phyloP scores from a whole-genome alignment of 1,140 invertebrate species.

The Pseudomyrmex flavicornis region DNA sequence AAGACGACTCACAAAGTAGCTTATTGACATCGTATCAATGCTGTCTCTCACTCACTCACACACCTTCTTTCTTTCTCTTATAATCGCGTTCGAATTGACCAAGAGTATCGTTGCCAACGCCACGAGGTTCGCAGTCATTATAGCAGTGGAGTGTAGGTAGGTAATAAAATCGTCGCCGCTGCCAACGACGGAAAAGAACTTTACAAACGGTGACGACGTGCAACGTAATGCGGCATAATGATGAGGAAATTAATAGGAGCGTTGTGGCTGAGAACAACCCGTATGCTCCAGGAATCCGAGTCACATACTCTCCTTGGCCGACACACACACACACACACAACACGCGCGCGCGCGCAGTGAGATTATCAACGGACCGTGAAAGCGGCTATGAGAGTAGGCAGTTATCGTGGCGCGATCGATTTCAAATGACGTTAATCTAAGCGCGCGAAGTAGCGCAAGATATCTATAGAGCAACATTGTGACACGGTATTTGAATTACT shows the following conservation, averaged over 20 bases:
- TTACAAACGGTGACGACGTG: conserved; percentile 50
- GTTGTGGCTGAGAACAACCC: conserved; percentile 31
- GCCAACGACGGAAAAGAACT: conserved; percentile 19
- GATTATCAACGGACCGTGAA: conserved; percentile 57
- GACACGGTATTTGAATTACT: background rate
- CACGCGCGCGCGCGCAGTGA: conserved; percentile 19
- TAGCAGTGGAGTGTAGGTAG: conserved; percentile 26
- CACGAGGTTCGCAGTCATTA: conserved; percentile 45
- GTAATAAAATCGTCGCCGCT: conserved; percentile 33
- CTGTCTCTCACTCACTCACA: conserved; percentile 13
- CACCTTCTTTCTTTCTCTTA: conserved; percentile 18
- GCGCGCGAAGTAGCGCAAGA: conserved; percentile 29
- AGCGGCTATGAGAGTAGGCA: conserved; percentile 53
- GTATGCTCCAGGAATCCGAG: conserved; percentile 41
- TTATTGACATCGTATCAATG: conserved; percentile 43
- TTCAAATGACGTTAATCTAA: conserved; percentile 58
- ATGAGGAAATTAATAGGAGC: conserved; percentile 58
- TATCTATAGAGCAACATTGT: conserved; percentile 19
- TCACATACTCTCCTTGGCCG: conserved; percentile 45
- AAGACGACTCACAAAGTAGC: conserved; percentile 33
- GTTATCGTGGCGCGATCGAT: conserved; percentile 56
- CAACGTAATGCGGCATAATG: conserved; percentile 54
- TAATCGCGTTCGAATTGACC: conserved; percentile 23
- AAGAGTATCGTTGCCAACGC: conserved; percentile 48
- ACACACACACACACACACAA: background rate